Evolutionary conservation across 2,113 vertebrate genomes (phyloP), one percentile per base, ranked within the genome.

Genomic region (Accipiter virgatus): DNA sequence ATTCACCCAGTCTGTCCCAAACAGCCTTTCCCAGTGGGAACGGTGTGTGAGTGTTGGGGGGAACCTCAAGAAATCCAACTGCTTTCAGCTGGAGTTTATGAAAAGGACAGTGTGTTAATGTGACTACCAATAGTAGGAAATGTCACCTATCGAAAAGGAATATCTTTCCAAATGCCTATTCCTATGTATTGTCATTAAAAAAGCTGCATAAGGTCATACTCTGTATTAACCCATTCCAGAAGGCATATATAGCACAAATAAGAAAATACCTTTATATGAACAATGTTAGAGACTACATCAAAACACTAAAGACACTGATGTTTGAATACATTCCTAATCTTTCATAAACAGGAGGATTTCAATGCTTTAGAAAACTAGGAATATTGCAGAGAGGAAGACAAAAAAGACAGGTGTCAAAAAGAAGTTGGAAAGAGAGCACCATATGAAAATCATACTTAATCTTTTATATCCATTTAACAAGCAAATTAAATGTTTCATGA

Each of bases 391-490:
- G n/a, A 89, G 6, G 20, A 96, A 73, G 43, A 88, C 31, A 95
- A 79, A 63, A 81, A 87, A 67, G 36, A 78, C 16, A 84, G 34
- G 15, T 91, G 70, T 68, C 78, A 95, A 94, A 93, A 87, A 92
- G 61, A 80, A 87, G 74, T 40, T 93, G 78, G 86, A 91, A 96
- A 91, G 81, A 92, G 68, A 96, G 96, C 95, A 96, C 96, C 94
- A 87, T 90, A 74, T 13, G 86, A 95, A 95, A 93, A 87, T 95
- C 84, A 95, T 92, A 89, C 89, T 94, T 93, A 38, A 63, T 13
- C 81, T 95, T 63, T 72, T 56, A 93, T 36, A 31, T 81, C 56
- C 27, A 18, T 42, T 91, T 84, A 72, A 61, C 14, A 68, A 53
- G 20, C 13, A 86, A 81, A 72, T 68, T 53, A 65, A 74, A 70